Evolutionary conservation across 1,140 invertebrate genomes (phyloP), one percentile per base, ranked within the genome.

Genomic region (Lordiphosa collinella): DNA sequence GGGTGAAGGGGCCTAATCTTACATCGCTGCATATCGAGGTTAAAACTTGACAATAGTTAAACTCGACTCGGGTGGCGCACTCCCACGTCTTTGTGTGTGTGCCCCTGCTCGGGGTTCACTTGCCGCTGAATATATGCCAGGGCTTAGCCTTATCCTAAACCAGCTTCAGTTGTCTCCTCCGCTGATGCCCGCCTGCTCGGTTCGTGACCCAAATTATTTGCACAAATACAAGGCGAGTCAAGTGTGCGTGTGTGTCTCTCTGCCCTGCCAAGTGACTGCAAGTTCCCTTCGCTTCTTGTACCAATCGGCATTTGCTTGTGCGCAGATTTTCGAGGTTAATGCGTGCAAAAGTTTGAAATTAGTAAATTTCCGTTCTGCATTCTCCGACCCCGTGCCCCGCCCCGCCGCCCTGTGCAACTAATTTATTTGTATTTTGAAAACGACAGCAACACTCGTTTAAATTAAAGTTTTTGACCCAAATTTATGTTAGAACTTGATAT

Each of bases 31-130:
- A 78, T 84, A 84, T 84, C 72, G 78, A 84, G 78, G 78, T 66
- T 84, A 84, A 67, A 68, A 78, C 78, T 84, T 84, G 78, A 84
- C 78, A 84, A 84, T 84, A 84, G 78, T 84, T 84, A 67, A 84
- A 84, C 78, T 73, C 68, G 64, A 84, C 78, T 76, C 70, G 67
- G 67, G 66, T 55, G 54, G 55, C 49, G 62, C 55, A 76, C 69
- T 59, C 60, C 75, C 75, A 61, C 55, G 52, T 57, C 51, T 55
- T 65, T 60, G 59, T 71, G 58, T 71, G 58, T 37, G 22, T 62
- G 18, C 18, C 18, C 18, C 18, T 65, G 61, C 59, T 60, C 69
- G 38, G 61, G 65, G 65, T 70, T 66, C 70, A 56, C 75, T 65
- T 62, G 53, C 61, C 48, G 52, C 63, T 65, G 44, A 34, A 32